Evolutionary conservation across 1,140 invertebrate genomes (phyloP), one percentile per base, ranked within the genome.

Genomic region (Limonius californicus): DNA sequence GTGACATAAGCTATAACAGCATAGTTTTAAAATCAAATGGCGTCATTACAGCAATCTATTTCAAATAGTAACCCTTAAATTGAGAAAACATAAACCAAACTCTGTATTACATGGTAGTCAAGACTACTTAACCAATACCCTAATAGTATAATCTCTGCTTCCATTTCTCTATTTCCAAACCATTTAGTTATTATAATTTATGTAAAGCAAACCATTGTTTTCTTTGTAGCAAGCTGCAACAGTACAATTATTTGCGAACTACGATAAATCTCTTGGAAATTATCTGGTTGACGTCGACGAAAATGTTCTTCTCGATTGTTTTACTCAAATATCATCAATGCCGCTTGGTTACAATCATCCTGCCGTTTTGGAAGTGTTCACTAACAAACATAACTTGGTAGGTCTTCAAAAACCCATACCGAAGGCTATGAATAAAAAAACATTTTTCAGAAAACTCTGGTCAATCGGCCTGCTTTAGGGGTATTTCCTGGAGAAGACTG

Each of bases 261-360:
- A 97, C 79, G 90, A 97, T 59, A 91, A 90, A 75, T 94, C 92
- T 6, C 75, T 86, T 20, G 97, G 97, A 32, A 99, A 99, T 79
- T 99, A 98, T 76, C 78, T 99, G 47, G 87, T 89, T n/a, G 97
- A 99, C 79, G 95, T 90, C 1, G 97, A 99, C 79, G 95, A 94
- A 9, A 96, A 96, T 75, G 75, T 83, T 9, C 81, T 95, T 63
- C 83, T 99, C 57, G 97, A 99, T 80, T 81, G 95, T 16, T 99
- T 90, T 76, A 97, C 91, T 58, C 97, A 99, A 85, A 99, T 99
- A 70, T 96, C 97, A 0, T 98, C 96, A 0, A 81, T 98, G 67
- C 97, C 97, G 1, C 76, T 99, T 19, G 97, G 95, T 54, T 99
- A 99, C 75, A 99, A 98, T 78, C 95, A 99, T 80, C 95, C 95